phyloP scores from a whole-genome alignment of 2,797 vertebrate genomes.

The Sylvia borin region DNA sequence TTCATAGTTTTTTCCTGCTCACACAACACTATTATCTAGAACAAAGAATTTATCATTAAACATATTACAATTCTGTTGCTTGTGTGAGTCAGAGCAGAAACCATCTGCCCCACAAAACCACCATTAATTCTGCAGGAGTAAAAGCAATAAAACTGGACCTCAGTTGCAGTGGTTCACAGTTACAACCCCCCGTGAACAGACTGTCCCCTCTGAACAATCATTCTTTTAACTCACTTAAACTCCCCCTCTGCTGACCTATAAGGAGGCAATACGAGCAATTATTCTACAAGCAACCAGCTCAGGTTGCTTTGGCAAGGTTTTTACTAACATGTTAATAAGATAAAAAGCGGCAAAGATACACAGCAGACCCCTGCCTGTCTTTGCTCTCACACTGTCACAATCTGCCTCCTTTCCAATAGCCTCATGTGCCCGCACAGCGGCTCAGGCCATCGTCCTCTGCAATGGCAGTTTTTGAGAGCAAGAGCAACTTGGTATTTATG shows the following conservation, averaged over 20 bases:
- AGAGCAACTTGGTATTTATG: not conserved
- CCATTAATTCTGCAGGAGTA: slow-evolving; percentile 27
- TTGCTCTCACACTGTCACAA: slow-evolving; percentile 46
- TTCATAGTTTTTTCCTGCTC: not conserved
- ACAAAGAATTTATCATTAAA: slow-evolving; percentile 15
- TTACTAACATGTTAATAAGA: slow-evolving; percentile 69
- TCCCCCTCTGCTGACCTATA: slow-evolving; percentile 28
- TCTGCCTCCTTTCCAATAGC: slow-evolving; percentile 41
- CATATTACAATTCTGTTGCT: not conserved
- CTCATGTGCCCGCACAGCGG: not conserved
- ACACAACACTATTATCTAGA: not conserved
- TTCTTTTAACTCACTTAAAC: slow-evolving; percentile 33
- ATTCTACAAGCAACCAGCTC: slow-evolving; percentile 57
- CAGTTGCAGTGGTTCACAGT: not conserved
- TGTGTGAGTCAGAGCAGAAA: slow-evolving; percentile 32
- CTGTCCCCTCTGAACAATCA: slow-evolving; percentile 62
- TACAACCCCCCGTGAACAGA: slow-evolving; percentile 29
- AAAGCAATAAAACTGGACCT: slow-evolving; percentile 39
- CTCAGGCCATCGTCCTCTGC: not conserved
- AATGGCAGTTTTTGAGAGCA: not conserved
- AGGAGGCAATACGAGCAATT: slow-evolving; percentile 51
- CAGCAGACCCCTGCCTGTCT: slow-evolving; percentile 63
- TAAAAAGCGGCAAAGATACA: slow-evolving; percentile 62
- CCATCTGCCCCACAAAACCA: slow-evolving; percentile 23
- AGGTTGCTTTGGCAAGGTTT: slow-evolving; percentile 63